Conservation (phyloP, 2,888 invertebrate species). For the Alloplasta piceator region DNA sequence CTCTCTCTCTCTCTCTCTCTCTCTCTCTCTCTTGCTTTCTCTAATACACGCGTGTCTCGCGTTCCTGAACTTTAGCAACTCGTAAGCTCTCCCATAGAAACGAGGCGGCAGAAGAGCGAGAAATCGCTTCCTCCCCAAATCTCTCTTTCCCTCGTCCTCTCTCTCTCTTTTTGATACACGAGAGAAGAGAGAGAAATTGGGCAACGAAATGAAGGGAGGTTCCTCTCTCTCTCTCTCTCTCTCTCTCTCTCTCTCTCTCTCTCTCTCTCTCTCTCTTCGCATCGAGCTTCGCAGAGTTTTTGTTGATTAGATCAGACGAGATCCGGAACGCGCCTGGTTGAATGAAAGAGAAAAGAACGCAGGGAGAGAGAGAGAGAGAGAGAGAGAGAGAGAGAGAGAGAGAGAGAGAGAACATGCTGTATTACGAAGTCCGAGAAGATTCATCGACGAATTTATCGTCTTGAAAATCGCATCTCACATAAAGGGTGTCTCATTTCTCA, state of each 20-base stretch:
- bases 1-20: conserved; percentile 62
- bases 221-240: conserved; percentile 56
- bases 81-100: conserved; percentile 75
- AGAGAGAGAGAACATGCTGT: background rate
- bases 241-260: background rate
- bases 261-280: conserved; percentile 41
- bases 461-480: conserved; percentile 7
- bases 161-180: background rate
- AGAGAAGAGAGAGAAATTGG: conserved; percentile 63
- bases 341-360: conserved; percentile 40
- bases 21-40: conserved; percentile 62
- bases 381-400: conserved; percentile 17
- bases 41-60: conserved; percentile 66
- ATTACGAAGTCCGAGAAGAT: conserved; percentile 35
- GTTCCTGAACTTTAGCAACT: conserved; percentile 81
- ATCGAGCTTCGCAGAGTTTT: conserved; percentile 77
- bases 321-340: conserved; percentile 59
- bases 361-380: conserved; percentile 1
- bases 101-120: conserved; percentile 55
- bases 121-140: conserved; percentile 35
- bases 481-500: conserved; percentile 27
- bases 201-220: conserved; percentile 79
- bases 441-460: conserved; percentile 48
- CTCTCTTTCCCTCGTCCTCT: background rate
- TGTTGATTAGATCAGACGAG: conserved; percentile 79